A percentile compares a stretch with the other conserved stretches of the same genome.
Conservation (phyloP, 1,140 invertebrate genomes). For the Elymnias hypermnestra region DNA sequence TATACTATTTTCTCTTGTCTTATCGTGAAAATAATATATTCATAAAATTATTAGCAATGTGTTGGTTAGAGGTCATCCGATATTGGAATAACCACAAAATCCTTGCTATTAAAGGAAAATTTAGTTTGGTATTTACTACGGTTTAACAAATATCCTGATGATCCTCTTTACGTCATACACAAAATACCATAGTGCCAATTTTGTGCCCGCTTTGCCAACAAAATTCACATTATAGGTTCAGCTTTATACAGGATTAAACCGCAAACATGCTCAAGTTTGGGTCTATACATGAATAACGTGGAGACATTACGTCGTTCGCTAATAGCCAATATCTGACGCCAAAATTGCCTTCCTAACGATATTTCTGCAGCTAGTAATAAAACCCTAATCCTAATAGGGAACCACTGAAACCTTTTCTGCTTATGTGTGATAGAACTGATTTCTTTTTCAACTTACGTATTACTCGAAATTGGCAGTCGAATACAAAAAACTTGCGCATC, state of each 20-base stretch:
- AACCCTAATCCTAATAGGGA: slow-evolving; percentile 66
- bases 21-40: too few relatives aligned
- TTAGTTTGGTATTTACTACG: neutral
- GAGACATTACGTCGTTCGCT: slow-evolving; percentile 56
- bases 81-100: neutral
- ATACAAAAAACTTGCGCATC: too few relatives aligned
- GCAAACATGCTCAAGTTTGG: slow-evolving; percentile 49
- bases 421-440: slow-evolving; percentile 12
- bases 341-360: slow-evolving; percentile 72
- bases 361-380: slow-evolving; percentile 69
- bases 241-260: slow-evolving; percentile 35
- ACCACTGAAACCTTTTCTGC: slow-evolving; percentile 47
- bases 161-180: slow-evolving; percentile 3
- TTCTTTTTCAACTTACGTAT: slow-evolving; percentile 5
- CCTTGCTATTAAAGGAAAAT: slow-evolving; percentile 1
- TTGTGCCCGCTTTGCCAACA: slow-evolving; percentile 3
- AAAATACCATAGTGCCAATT: slow-evolving; percentile 5
- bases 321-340: slow-evolving; percentile 71
- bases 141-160: slow-evolving; percentile 5
- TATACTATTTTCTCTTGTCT: too few relatives aligned
- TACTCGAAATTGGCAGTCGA: too few relatives aligned
- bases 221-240: slow-evolving; percentile 19
- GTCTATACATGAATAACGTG: slow-evolving; percentile 57
- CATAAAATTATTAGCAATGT: too few relatives aligned
- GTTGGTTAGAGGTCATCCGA: neutral